Base-by-base conservation (phyloP, 2,888 invertebrate genomes). In the Spisula solida region DNA sequence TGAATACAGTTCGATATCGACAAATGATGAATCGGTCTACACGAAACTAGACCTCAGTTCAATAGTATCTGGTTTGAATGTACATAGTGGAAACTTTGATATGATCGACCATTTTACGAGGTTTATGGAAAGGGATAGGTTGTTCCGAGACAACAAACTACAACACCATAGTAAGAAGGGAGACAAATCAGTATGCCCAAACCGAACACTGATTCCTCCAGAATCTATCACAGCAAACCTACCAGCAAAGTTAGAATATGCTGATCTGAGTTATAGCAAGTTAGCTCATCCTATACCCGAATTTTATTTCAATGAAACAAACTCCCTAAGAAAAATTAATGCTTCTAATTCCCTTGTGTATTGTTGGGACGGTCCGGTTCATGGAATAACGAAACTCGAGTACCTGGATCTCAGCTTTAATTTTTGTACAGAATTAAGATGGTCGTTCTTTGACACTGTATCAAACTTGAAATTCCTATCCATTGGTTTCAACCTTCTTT, bases 321-420 rank as follows among this genome's bases (percentile, higher is more conserved):
- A 90, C 48, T 12, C 29, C 0, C 29, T 90, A 16, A 87, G 8
- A 51, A 34, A 10, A 25, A 20, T 85, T 20, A 90, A 90, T 34
- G 85, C 85, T 31, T 90, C 90, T 0, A 14, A 55, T 20, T 90
- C 87, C 2, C 60, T 90, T 60, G 29, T 90, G 16, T 82, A 87
- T 51, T 90, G 90, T 41, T 90, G 90, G 90, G 87, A 87, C 14
- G 90, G 90, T 6, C 90, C 90, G 0, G 41, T 90, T 0, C 29
- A 79, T 79, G 90, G 90, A 5, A 5, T 85, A 0, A 29, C 51
- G 12, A 82, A 82, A 20, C 41, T 90, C 12, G 87, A 87, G 85
- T 55, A 82, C 48, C 66, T 87, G 0, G 87, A 90, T 75, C 70
- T 90, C 0, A 60, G 87, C 8, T n/a, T 78, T 5, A 90, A 90